Evolutionary conservation across 2,113 vertebrate species (phyloP), one percentile per base, ranked within the genome.

Genomic region (Nyctereutes procyonoides): DNA sequence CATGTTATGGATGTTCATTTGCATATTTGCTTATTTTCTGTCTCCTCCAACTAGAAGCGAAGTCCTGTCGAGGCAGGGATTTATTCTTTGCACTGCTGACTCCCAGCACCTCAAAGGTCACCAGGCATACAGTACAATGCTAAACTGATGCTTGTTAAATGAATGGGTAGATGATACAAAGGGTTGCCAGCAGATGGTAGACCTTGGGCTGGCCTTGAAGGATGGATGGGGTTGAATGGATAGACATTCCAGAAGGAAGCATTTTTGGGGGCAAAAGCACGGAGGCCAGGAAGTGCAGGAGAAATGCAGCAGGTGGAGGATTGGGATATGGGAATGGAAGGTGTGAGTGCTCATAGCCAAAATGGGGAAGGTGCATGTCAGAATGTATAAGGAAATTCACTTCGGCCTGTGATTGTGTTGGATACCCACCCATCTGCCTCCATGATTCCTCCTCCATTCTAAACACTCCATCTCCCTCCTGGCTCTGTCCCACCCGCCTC

Each of bases 91-190:
- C 16, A 6, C 3, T 17, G 20, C 17, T 19, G 38, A 43, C 8
- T 67, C 51, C 30, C 24, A 48, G 60, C 2, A 53, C 48, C 82
- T 81, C 9, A 2, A 77, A 73, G 24, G 17, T 80, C 7, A 0
- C 10, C 48, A 38, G 51, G 26, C 15, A n/a, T 16, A 1, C 9
- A 10, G 24, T 1, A 3, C 1, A 0, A 0, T 48, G 32, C 14
- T 73, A 56, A 56, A 30, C 17, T 12, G 48, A 30, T 38, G 10
- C 8, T 43, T 89, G 12, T 32, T 77, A 4, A 86, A 13, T 48
- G 79, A 67, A 86, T 19, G n/a, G 26, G 15, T 20, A 53, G 77
- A 51, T 38, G 26, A 81, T 26, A 22, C 32, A 55, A 28, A 73
- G 48, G n/a, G n/a, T 15, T 67, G 55, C 48, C 26, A 56, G 38